Percentiles rank a stretch among this genome's conserved stretches.
Evolutionary conservation across 2,797 vertebrate genomes (phyloP).

Genomic region (Gymnothorax javanicus): DNA sequence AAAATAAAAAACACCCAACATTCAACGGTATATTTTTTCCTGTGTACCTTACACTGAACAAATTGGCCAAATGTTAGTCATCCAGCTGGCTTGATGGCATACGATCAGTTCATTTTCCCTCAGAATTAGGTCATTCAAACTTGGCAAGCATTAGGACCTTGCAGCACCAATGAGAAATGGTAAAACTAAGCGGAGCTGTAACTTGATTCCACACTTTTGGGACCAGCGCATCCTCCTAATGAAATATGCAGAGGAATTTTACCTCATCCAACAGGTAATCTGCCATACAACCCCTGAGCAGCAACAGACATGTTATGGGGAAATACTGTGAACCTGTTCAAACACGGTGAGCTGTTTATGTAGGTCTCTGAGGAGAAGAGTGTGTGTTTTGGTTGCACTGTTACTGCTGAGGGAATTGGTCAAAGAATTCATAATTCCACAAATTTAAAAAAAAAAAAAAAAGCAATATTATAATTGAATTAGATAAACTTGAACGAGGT

Average conservation of each 20-base stretch:
- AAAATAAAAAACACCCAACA: neutral
- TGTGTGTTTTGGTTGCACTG: no score
- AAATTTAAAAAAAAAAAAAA: no score
- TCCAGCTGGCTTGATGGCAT: neutral
- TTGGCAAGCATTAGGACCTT: no score
- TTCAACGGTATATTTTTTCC: neutral
- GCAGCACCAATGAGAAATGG: neutral
- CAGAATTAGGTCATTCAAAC: no score
- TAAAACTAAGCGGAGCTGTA: conserved; percentile 33
- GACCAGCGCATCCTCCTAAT: conserved; percentile 51
- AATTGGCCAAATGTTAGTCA: neutral
- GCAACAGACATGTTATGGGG: neutral
- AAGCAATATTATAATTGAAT: no score
- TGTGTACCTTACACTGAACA: neutral
- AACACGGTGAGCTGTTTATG: neutral
- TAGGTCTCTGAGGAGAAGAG: neutral
- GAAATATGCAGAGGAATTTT: conserved; percentile 62
- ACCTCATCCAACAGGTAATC: conserved; percentile 39
- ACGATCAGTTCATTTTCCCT: no score
- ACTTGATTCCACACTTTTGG: conserved; percentile 40
- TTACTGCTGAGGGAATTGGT: no score
- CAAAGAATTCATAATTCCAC: no score
- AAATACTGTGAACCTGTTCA: neutral
- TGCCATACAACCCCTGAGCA: neutral
- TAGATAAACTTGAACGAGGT: no score